Conservation (phyloP, 23 tunicate genomes). For the Corella eumyota region DNA sequence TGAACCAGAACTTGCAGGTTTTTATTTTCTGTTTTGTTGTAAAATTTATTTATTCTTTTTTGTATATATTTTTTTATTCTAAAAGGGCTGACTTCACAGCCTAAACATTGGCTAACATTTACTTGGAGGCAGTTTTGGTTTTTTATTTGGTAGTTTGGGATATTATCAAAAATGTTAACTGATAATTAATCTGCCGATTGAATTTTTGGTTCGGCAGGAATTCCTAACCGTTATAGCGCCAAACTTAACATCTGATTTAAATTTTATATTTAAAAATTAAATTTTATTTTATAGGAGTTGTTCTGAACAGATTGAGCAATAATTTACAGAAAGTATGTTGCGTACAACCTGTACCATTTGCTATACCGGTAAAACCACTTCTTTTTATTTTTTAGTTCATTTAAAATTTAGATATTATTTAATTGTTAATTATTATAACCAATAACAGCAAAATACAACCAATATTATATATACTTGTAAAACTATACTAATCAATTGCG, state of each 20-base stretch:
- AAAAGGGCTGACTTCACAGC: too few relatives aligned
- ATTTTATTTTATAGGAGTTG: constrained; percentile 40
- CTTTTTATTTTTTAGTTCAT: background rate
- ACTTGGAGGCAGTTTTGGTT: too few relatives aligned
- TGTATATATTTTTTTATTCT: background rate
- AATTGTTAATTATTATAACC: too few relatives aligned
- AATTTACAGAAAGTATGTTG: constrained; percentile 76
- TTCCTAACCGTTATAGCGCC: too few relatives aligned
- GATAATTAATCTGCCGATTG: too few relatives aligned
- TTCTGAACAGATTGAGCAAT: constrained; percentile 21
- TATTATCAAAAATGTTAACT: too few relatives aligned
- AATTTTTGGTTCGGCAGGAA: too few relatives aligned
- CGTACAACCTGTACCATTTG: constrained; percentile 51
- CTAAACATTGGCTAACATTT: too few relatives aligned
- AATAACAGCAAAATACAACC: background rate
- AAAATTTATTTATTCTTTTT: background rate
- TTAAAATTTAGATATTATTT: background rate
- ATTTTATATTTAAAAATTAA: too few relatives aligned
- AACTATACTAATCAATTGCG: background rate
- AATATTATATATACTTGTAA: background rate
- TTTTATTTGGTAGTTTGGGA: too few relatives aligned
- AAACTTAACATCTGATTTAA: too few relatives aligned
- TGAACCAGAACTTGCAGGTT: constrained; percentile 42
- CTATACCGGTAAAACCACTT: constrained; percentile 18
- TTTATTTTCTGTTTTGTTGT: background rate